Percentiles rank a stretch among this genome's conserved stretches.
phyloP scores from a whole-genome alignment of 2,888 invertebrate species.

The Xylocampa areola region DNA sequence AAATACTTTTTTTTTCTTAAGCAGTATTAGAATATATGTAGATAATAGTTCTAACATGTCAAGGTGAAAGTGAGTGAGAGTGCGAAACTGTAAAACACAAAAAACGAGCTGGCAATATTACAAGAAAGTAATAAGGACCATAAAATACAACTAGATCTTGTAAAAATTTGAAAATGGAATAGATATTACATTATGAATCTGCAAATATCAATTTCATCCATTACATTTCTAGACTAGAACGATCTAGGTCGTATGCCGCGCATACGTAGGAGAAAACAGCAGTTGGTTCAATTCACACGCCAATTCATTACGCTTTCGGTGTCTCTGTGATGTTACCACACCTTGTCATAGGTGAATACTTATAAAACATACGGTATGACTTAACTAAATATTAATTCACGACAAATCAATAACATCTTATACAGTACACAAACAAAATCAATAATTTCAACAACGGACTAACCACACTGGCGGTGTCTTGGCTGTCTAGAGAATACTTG shows the following conservation, averaged over 20 bases:
- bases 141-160: background rate
- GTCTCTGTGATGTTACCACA: constrained; percentile 10
- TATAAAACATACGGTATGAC: constrained; percentile 45
- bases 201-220: constrained; percentile 7
- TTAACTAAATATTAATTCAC: constrained; percentile 64
- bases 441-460: constrained; percentile 82
- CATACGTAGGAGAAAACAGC: constrained; percentile 43
- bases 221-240: constrained; percentile 58
- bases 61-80: constrained; percentile 53
- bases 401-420: constrained; percentile 82
- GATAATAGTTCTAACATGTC: constrained; percentile 14
- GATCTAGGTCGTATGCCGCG: constrained; percentile 68
- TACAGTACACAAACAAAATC: constrained; percentile 85
- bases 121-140: constrained; percentile 24
- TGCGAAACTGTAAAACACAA: constrained; percentile 33
- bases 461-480: constrained; percentile 88
- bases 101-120: constrained; percentile 35
- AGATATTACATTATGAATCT: constrained; percentile 18
- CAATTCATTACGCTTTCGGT: constrained; percentile 26
- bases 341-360: constrained; percentile 13
- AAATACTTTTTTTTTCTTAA: too few species aligned
- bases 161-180: constrained; percentile 9
- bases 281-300: constrained; percentile 8
- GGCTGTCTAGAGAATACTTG: constrained; percentile 87
- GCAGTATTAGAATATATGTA: too few species aligned